phyloP scores from a whole-genome alignment of 1,140 invertebrate species.

The Neoseiulus cucumeris region DNA sequence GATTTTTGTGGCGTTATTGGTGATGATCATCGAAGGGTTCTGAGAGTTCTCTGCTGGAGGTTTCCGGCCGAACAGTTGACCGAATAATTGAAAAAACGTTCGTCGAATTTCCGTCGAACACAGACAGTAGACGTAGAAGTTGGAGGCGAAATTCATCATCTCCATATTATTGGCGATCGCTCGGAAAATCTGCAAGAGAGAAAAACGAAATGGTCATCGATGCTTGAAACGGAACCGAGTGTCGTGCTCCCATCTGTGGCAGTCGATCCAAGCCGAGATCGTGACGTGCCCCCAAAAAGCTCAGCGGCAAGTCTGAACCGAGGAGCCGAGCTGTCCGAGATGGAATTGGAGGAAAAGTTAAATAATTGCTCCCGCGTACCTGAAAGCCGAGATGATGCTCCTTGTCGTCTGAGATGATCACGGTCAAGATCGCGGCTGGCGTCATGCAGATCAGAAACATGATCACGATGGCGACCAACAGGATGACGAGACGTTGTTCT shows the following conservation, averaged over 20 bases:
- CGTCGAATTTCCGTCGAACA: slow-evolving; percentile 52
- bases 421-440: slow-evolving; percentile 48
- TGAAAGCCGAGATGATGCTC: slow-evolving; percentile 28
- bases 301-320: too few relatives aligned
- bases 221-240: neutral
- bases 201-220: neutral
- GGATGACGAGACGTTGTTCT: slow-evolving; percentile 42
- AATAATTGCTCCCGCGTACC: too few relatives aligned
- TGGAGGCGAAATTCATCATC: slow-evolving; percentile 50
- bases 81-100: slow-evolving; percentile 36
- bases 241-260: too few relatives aligned
- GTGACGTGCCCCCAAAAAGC: too few relatives aligned
- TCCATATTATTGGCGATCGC: slow-evolving; percentile 49
- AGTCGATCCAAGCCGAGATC: too few relatives aligned
- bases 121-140: slow-evolving; percentile 55
- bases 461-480: slow-evolving; percentile 47
- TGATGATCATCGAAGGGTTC: neutral
- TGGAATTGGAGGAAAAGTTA: too few relatives aligned
- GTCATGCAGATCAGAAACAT: slow-evolving; percentile 51
- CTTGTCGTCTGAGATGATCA: slow-evolving; percentile 24
- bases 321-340: too few relatives aligned
- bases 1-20: neutral
- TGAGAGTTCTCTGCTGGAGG: neutral
- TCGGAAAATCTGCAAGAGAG: slow-evolving; percentile 31
- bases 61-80: neutral